Evolutionary conservation across 37 sponge, comb jelly and placozoan genomes (phyloP), one percentile per base, ranked within the genome.

Genomic region (Cladorhizidae sp.): DNA sequence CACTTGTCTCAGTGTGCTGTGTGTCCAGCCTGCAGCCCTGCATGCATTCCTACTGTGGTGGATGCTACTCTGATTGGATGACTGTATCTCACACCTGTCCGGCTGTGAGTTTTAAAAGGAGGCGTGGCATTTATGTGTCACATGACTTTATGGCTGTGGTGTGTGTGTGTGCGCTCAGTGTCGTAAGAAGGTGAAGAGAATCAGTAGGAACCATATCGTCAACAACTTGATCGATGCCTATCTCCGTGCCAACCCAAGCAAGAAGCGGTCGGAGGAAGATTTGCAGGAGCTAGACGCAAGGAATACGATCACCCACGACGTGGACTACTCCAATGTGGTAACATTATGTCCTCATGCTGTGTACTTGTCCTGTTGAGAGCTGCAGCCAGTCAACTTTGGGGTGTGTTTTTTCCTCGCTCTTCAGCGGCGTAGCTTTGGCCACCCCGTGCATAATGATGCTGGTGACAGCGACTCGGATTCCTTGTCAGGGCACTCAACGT

Each of bases 21-120:
- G 20, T 59, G 41, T 35, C 0, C 68, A 94, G 95, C 45, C 75
- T 97, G 28, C 97, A 94, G 72, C 97, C 97, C 11, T 97, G 97
- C 51, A 87, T 94, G 93, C 97, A 97, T 57, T 79, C 79, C 32
- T 97, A 90, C 64, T 97, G 97, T 86, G 92, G 71, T 42, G 97
- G 97, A 32, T 97, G 97, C 70, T 97, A 97, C 76, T 97, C 97
- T 17, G 79, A 76, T 9, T 97, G 97, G 97, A 97, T 97, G 97
- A 73, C 59, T 1, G 61, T 73, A n/a, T 91, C 97, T 37, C 79
- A 74, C 28, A 62, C 75, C 8, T 97, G 97, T 65, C 97, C 97
- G 15, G 80, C 81, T 35, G 95, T 95, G 36, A 84, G 89, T 81
- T 15, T 11, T 5, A 61, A 61, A 45, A 12, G 49, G 5, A 9